These are phyloP conservation scores for Cavia porcellus DNA, from an alignment of 2,113 vertebrate genomes.

Conservation along the genomic window DNA sequence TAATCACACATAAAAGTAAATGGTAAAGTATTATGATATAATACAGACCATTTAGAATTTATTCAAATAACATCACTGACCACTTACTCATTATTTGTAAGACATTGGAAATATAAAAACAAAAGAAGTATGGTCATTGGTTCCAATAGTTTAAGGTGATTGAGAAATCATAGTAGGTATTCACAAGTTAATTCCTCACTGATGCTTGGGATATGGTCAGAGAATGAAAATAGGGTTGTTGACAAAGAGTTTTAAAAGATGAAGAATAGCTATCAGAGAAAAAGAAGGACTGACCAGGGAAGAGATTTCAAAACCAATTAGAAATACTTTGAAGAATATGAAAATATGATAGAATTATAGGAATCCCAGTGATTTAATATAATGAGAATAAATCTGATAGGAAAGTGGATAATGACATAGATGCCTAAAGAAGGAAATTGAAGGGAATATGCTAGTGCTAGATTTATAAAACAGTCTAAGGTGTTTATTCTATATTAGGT, in stretches of 20 bases:
- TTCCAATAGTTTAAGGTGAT: not conserved
- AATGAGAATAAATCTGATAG: not conserved
- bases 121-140: not conserved
- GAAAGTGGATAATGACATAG: not conserved
- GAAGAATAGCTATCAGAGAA: not conserved
- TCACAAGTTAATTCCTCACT: not conserved
- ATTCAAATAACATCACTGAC: not conserved
- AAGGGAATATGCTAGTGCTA: too few species aligned
- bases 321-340: not conserved
- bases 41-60: not conserved
- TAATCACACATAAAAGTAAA: not conserved
- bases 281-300: not conserved
- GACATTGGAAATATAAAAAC: not conserved
- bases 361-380: not conserved
- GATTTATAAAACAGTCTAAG: not conserved
- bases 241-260: not conserved
- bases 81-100: not conserved
- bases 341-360: not conserved
- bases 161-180: not conserved
- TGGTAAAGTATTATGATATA: not conserved
- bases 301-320: not conserved
- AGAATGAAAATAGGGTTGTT: not conserved
- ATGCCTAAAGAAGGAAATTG: not conserved
- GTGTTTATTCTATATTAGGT: not conserved
- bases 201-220: not conserved